phyloP scores from a whole-genome alignment of 2,888 invertebrate species.

The Nymphalis c-album region DNA sequence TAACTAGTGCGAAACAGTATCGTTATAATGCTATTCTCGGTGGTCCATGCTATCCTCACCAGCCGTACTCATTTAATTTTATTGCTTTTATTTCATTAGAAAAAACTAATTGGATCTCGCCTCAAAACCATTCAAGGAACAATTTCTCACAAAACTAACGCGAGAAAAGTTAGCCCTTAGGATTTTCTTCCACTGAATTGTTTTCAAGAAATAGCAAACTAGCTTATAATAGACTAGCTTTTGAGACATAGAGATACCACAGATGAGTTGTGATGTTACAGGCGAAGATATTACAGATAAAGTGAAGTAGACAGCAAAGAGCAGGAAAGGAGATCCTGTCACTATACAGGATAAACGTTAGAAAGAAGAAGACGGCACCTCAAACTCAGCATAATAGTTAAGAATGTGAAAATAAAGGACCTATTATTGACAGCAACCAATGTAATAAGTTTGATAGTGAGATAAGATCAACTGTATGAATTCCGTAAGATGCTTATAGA shows the following conservation, averaged over 20 bases:
- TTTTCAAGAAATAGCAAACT: neutral
- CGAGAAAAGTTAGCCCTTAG: slow-evolving; percentile 50
- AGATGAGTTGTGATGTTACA: too few relatives aligned
- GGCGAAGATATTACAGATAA: too few relatives aligned
- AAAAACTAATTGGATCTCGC: slow-evolving; percentile 52
- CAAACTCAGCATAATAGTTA: too few relatives aligned
- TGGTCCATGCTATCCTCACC: slow-evolving; percentile 27
- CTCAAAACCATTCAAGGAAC: slow-evolving; percentile 44
- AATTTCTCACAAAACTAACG: slow-evolving; percentile 61
- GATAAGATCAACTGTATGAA: neutral
- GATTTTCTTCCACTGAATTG: neutral
- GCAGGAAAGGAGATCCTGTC: too few relatives aligned
- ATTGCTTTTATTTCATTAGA: slow-evolving; percentile 45
- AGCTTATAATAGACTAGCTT: neutral
- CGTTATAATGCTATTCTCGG: slow-evolving; percentile 29
- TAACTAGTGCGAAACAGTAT: slow-evolving; percentile 19
- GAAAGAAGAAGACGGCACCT: too few relatives aligned
- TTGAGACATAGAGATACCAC: too few relatives aligned
- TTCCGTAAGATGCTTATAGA: too few relatives aligned
- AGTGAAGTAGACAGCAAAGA: too few relatives aligned
- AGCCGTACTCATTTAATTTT: slow-evolving; percentile 42
- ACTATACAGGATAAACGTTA: too few relatives aligned
- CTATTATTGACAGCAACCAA: too few relatives aligned
- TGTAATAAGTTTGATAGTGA: neutral
- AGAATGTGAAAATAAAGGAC: too few relatives aligned